Conservation (phyloP, 2,888 invertebrate genomes). For the Mesochorus sp. region DNA sequence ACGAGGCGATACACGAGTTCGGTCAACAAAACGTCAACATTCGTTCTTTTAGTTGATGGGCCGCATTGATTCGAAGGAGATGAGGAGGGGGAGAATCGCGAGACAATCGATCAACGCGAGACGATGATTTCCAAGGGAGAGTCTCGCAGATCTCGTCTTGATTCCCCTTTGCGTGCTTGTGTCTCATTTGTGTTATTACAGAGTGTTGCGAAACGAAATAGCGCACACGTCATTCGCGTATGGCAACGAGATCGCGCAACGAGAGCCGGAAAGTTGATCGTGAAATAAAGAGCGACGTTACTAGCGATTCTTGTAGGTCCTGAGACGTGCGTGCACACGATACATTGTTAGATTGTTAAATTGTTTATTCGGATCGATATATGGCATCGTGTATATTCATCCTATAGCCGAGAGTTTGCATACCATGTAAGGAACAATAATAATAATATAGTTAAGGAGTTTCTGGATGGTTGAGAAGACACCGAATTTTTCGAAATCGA, state of each 20-base stretch:
- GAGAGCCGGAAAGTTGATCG: not conserved
- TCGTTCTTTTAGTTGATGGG: conserved; percentile 23
- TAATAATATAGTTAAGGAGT: too few species aligned
- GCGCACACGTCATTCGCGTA: not conserved
- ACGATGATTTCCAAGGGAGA: conserved; percentile 6
- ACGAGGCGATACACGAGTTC: conserved; percentile 33
- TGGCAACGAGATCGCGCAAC: not conserved
- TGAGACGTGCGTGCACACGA: not conserved
- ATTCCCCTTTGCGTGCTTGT: not conserved
- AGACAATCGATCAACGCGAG: conserved; percentile 1
- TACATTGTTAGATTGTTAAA: not conserved
- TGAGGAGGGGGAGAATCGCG: not conserved
- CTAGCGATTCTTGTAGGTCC: not conserved
- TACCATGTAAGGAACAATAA: conserved; percentile 39
- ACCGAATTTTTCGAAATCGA: too few species aligned
- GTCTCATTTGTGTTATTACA: not conserved
- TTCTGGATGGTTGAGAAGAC: too few species aligned
- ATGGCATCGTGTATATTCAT: too few species aligned
- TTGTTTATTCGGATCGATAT: conserved; percentile 17
- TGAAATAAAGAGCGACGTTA: not conserved
- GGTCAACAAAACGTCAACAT: conserved; percentile 3
- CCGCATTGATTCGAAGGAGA: not conserved
- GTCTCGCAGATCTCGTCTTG: not conserved
- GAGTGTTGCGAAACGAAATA: not conserved
- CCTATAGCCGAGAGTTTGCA: not conserved